A percentile compares a stretch with the other conserved stretches of the same genome.
phyloP scores from a whole-genome alignment of 1,140 invertebrate genomes.

The Orchesella cincta region DNA sequence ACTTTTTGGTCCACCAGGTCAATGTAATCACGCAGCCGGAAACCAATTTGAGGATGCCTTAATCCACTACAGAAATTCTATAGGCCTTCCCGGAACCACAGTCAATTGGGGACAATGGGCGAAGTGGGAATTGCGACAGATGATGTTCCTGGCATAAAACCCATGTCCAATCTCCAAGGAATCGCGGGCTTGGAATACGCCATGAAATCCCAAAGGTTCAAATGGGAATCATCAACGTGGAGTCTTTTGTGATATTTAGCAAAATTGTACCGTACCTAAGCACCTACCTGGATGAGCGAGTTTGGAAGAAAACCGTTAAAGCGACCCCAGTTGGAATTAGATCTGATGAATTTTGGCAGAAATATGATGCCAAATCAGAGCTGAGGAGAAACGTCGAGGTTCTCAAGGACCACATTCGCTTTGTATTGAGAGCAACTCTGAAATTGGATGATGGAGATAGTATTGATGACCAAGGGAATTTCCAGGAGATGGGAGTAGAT shows the following conservation, averaged over 20 bases:
- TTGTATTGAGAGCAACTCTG: neutral
- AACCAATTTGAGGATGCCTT: neutral
- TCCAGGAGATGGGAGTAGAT: constrained; percentile 1
- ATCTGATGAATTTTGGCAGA: neutral
- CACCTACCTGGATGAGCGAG: neutral
- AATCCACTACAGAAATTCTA: neutral
- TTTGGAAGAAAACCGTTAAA: neutral
- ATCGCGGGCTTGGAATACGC: neutral
- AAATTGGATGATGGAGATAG: neutral
- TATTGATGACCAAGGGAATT: neutral
- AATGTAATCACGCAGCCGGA: constrained; percentile 1
- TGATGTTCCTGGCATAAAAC: neutral
- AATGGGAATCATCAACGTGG: neutral
- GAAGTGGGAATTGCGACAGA: neutral
- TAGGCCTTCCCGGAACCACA: neutral
- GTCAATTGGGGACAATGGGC: constrained; percentile 19
- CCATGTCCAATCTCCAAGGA: neutral
- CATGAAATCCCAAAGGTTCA: neutral
- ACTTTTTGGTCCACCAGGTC: neutral
- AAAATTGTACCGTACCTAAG: neutral
- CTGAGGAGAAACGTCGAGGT: neutral
- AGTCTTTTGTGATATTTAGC: neutral
- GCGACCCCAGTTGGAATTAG: neutral
- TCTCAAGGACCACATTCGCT: neutral
- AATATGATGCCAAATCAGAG: neutral